A percentile compares a stretch with the other conserved stretches of the same genome.
These are phyloP conservation scores for Epizoanthus scotinus DNA, from an alignment of 92 coral and sea anemone species.

Conservation along the genomic window DNA sequence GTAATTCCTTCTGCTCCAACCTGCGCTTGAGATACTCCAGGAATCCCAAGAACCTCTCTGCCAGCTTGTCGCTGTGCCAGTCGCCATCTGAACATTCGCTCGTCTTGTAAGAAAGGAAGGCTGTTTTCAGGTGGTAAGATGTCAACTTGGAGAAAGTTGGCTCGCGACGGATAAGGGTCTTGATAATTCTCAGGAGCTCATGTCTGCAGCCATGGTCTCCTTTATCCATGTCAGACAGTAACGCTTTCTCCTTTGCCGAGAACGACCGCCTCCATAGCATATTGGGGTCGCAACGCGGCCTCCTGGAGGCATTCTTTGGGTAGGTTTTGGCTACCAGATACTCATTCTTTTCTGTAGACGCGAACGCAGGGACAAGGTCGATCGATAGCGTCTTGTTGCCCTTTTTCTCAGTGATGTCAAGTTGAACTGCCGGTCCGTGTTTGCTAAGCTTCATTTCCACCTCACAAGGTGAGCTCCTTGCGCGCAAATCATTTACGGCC, in stretches of 20 bases:
- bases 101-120: constrained; percentile 64
- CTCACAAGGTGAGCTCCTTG: constrained; percentile 13
- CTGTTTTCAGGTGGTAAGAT: constrained; percentile 76
- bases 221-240: constrained; percentile 70
- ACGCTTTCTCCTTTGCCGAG: constrained; percentile 69
- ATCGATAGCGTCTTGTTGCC: constrained; percentile 57
- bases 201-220: constrained; percentile 75
- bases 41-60: constrained; percentile 68
- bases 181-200: constrained; percentile 69
- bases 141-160: constrained; percentile 72
- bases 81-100: constrained; percentile 1
- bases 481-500: constrained; percentile 48
- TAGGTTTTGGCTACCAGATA: constrained; percentile 70
- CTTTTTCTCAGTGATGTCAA: constrained; percentile 58
- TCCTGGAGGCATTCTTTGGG: constrained; percentile 17
- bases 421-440: constrained; percentile 86
- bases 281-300: constrained; percentile 31
- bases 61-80: constrained; percentile 65
- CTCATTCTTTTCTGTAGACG: constrained; percentile 48
- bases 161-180: constrained; percentile 60
- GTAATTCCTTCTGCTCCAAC: constrained; percentile 41
- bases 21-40: constrained; percentile 40
- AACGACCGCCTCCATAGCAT: constrained; percentile 86
- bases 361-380: constrained; percentile 73
- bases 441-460: constrained; percentile 47